These are phyloP conservation scores for Lamproptera curius DNA, from an alignment of 2,888 invertebrate species.

Conservation along the genomic window DNA sequence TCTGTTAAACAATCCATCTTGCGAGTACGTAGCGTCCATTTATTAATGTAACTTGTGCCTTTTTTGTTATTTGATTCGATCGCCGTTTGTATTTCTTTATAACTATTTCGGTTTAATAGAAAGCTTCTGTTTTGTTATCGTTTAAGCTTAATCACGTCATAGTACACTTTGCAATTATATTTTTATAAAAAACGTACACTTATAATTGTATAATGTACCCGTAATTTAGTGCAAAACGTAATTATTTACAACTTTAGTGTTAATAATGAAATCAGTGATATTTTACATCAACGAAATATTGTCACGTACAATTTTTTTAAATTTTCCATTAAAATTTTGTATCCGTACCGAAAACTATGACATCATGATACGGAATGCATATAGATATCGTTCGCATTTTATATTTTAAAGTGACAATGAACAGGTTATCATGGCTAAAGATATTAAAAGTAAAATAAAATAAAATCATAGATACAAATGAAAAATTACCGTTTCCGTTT, in stretches of 20 bases:
- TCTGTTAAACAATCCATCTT: conserved; percentile 6
- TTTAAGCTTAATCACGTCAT: background rate
- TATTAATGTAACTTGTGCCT: background rate
- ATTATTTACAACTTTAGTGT: no score
- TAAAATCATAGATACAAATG: background rate
- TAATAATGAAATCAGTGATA: no score
- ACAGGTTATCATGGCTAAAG: background rate
- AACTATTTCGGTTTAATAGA: background rate
- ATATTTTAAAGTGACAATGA: no score
- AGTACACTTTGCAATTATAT: background rate
- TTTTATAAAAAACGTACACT: background rate
- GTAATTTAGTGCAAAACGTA: no score
- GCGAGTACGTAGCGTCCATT: background rate
- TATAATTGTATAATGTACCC: background rate
- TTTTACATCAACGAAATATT: no score
- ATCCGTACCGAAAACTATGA: no score
- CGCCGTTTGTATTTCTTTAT: background rate
- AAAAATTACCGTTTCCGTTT: no score
- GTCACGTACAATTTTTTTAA: no score
- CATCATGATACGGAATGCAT: no score
- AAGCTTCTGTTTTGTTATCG: background rate
- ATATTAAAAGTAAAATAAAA: background rate
- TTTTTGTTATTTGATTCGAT: background rate
- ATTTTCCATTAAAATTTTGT: no score
- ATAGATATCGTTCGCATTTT: no score